These are phyloP conservation scores for Marmota flaviventris DNA, from an alignment of 2,113 vertebrate genomes.

Conservation along the genomic window DNA sequence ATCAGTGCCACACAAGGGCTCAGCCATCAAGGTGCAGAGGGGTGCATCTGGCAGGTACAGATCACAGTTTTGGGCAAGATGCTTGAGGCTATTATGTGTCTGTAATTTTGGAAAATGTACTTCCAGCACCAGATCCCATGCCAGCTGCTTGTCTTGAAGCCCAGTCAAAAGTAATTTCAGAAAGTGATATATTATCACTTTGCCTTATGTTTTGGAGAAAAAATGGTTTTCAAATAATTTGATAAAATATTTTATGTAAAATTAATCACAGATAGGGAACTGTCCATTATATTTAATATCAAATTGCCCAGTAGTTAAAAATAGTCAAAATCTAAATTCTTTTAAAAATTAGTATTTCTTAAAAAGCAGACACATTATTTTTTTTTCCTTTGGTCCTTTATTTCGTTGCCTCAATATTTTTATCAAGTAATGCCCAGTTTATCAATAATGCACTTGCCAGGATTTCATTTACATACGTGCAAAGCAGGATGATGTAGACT, in stretches of 20 bases:
- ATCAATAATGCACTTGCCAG: background rate
- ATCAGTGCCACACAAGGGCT: too few species aligned
- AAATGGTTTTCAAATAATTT: constrained; percentile 10
- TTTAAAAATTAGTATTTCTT: background rate
- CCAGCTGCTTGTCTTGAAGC: constrained; percentile 40
- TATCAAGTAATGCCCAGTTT: background rate
- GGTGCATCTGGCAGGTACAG: background rate
- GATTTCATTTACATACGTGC: background rate
- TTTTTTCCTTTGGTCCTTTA: background rate
- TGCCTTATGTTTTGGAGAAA: background rate
- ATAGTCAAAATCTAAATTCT: constrained; percentile 10
- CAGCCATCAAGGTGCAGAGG: background rate
- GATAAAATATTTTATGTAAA: background rate
- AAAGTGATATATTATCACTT: background rate
- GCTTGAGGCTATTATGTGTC: background rate
- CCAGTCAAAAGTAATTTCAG: constrained; percentile 55
- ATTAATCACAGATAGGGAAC: background rate
- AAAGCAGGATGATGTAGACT: background rate
- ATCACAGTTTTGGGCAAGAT: background rate
- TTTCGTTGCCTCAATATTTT: constrained; percentile 37
- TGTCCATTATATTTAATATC: constrained; percentile 9
- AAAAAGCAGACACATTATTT: background rate
- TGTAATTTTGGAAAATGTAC: constrained; percentile 30
- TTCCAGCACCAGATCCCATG: background rate
- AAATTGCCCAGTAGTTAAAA: constrained; percentile 31